Percentiles rank a stretch among this genome's conserved stretches.
Evolutionary conservation across 2,113 vertebrate genomes (phyloP).

Genomic region (Varanus salvator): DNA sequence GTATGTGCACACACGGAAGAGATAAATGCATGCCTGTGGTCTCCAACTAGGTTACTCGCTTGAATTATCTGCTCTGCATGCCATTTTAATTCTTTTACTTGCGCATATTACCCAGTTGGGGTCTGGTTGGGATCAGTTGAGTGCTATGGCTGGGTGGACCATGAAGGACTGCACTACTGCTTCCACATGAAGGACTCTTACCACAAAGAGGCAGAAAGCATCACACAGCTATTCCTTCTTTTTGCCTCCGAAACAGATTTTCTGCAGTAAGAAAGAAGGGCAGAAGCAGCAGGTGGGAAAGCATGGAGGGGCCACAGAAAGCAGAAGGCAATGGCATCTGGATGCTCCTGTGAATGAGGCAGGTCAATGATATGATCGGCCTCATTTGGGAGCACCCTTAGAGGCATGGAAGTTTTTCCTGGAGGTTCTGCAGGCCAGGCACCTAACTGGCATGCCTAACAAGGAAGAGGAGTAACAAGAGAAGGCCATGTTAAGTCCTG

Average conservation of each 20-base stretch:
- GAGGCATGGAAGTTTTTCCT: background rate
- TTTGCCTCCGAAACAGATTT: too few relatives aligned
- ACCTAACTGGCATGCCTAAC: too few relatives aligned
- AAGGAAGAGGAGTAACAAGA: background rate
- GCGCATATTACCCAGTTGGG: background rate
- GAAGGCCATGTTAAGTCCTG: background rate
- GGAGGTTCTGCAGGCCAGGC: background rate
- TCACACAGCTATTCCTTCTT: too few relatives aligned
- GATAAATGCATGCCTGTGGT: background rate
- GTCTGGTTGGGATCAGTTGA: background rate
- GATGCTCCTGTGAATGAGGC: too few relatives aligned
- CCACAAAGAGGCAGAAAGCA: too few relatives aligned
- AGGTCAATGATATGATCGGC: too few relatives aligned
- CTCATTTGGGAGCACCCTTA: background rate
- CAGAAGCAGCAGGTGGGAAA: too few relatives aligned
- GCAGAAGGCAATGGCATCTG: too few relatives aligned
- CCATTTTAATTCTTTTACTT: background rate
- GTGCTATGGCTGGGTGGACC: background rate
- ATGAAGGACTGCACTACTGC: background rate
- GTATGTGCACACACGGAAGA: background rate
- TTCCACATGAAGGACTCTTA: too few relatives aligned
- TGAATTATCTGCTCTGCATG: background rate
- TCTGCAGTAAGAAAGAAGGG: too few relatives aligned
- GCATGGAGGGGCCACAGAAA: too few relatives aligned
- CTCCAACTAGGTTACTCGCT: background rate